Base-by-base conservation (phyloP, 2,888 invertebrate species). In the Sminthurinus aureus region DNA sequence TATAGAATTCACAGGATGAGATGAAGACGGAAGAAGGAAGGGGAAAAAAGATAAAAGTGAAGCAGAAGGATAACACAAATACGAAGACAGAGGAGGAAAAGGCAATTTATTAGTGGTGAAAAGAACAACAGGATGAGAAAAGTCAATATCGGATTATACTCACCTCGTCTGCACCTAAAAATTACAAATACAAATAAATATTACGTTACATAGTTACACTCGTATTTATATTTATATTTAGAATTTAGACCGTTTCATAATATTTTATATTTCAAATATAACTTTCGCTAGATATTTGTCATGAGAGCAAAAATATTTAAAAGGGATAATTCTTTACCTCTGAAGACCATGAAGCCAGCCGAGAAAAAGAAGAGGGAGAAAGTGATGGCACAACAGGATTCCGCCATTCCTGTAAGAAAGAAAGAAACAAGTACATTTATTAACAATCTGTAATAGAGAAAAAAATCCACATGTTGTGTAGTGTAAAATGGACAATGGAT, bases 331-430 rank as follows among this genome's bases (percentile, higher is more conserved):
- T n/a, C n/a, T 6, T 85, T 85, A n/a, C 86, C 87, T 69, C 87
- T 85, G 80, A 87, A 87, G 24, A 85, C 84, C 86, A 85, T 86
- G 85, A 87, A 87, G 73, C 85, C 87, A 20, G 85, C 81, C n/a
- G 87, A 84, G 82, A 87, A 87, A 83, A 87, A 87, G 66, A 86
- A 85, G 38, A 87, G 80, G 9, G 85, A 83, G 81, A 86, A 87
- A 20, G 85, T 13, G 24, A 87, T 75, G 13, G 87, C 85, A n/a
- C 79, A 87, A 77, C n/a, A 85, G 78, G 85, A 82, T 38, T 67
- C 81, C 20, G 84, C 77, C 66, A 86, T 85, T 79, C 77, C 87
- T 87, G 84, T 38, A 38, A 38, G 3, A 38, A 38, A 4, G 3
- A 38, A 38, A 38, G 51, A 83, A 85, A 58, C 69, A 85, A 82